phyloP scores from a whole-genome alignment of 2,888 invertebrate genomes.

The Tyria jacobaeae region DNA sequence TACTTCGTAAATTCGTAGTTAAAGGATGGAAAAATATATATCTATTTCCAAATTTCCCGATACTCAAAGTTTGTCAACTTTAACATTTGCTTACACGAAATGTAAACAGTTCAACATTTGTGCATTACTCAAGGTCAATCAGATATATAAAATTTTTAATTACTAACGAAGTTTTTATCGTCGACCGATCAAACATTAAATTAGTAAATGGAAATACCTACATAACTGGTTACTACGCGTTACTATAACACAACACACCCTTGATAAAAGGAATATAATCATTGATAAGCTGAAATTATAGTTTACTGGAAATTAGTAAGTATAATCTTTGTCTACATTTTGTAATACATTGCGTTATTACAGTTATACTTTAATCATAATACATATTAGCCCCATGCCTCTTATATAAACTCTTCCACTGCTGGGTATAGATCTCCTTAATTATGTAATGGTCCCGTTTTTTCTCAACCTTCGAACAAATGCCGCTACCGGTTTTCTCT shows the following conservation, averaged over 20 bases:
- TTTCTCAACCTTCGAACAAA: too few relatives aligned
- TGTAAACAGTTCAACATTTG: neutral
- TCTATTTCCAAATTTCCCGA: neutral
- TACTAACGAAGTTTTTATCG: neutral
- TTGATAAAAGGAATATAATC: slow-evolving; percentile 8
- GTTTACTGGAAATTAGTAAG: slow-evolving; percentile 9
- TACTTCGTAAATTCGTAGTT: too few relatives aligned
- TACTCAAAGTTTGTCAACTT: neutral
- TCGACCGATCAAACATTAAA: neutral
- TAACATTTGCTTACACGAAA: neutral
- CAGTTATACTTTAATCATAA: too few relatives aligned
- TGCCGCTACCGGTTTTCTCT: too few relatives aligned
- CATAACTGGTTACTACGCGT: slow-evolving; percentile 1
- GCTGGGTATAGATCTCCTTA: too few relatives aligned
- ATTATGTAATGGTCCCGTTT: too few relatives aligned
- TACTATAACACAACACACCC: neutral
- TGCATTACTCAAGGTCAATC: slow-evolving; percentile 4
- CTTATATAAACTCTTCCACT: too few relatives aligned
- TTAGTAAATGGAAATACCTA: neutral
- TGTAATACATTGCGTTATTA: neutral
- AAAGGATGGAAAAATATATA: neutral
- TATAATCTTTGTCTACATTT: slow-evolving; percentile 1
- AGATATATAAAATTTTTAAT: neutral
- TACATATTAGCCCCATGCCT: too few relatives aligned
- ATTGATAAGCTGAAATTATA: slow-evolving; percentile 3